Conservation (phyloP, 2,113 vertebrate species). For the Oreocharis arfaki region DNA sequence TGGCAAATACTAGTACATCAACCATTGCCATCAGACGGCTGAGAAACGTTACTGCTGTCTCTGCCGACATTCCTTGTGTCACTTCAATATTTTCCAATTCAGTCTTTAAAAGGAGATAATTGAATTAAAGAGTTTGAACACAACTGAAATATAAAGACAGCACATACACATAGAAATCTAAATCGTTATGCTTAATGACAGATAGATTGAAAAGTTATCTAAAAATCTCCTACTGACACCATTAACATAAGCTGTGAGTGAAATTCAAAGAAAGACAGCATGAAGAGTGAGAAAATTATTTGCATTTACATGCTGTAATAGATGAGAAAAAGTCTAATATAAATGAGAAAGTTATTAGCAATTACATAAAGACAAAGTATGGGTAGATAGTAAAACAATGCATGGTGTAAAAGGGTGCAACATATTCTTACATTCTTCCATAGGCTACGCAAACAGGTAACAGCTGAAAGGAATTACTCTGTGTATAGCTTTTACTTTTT, state of each 20-base stretch:
- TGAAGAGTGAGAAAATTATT: background rate
- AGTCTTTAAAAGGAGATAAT: slow-evolving; percentile 77
- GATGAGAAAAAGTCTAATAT: background rate
- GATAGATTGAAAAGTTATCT: background rate
- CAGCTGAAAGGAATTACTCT: background rate
- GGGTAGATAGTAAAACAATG: background rate
- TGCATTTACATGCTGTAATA: background rate
- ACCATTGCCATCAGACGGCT: slow-evolving; percentile 97
- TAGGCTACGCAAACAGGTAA: background rate
- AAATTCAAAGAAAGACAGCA: slow-evolving; percentile 11
- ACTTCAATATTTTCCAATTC: slow-evolving; percentile 94
- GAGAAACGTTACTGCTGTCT: slow-evolving; percentile 93
- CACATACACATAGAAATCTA: background rate
- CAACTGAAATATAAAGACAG: slow-evolving; percentile 3
- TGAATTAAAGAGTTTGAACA: slow-evolving; percentile 44
- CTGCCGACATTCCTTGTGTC: slow-evolving; percentile 96
- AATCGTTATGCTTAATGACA: background rate
- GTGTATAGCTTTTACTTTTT: background rate
- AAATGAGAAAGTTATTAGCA: background rate
- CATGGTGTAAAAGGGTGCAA: background rate
- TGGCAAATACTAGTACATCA: slow-evolving; percentile 94
- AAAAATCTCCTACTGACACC: background rate
- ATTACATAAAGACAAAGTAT: background rate
- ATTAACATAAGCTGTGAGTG: background rate
- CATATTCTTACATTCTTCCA: background rate